These are phyloP conservation scores for Bombus affinis DNA, from an alignment of 1,140 invertebrate species.

Conservation along the genomic window DNA sequence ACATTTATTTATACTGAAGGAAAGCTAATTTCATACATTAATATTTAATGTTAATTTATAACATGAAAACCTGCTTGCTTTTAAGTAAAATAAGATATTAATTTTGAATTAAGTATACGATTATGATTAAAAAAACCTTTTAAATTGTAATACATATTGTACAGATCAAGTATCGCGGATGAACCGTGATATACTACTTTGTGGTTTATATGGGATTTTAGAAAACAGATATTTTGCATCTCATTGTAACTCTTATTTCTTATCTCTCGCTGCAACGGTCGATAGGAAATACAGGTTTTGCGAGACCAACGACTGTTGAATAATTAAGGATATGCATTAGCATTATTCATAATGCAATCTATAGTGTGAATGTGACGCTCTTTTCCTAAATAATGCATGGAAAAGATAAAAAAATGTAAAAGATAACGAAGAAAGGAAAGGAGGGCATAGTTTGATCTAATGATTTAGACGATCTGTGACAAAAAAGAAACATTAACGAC, in stretches of 20 bases:
- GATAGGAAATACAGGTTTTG: slow-evolving; percentile 15
- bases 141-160: background rate
- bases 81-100: background rate
- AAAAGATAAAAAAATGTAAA: background rate
- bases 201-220: slow-evolving; percentile 23
- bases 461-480: slow-evolving; percentile 16
- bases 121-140: background rate
- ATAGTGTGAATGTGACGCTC: slow-evolving; percentile 10
- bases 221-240: slow-evolving; percentile 14
- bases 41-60: slow-evolving; percentile 18
- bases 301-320: slow-evolving; percentile 37
- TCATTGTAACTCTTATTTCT: slow-evolving; percentile 23
- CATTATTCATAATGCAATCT: slow-evolving; percentile 36
- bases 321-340: slow-evolving; percentile 24
- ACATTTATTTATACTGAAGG: slow-evolving; percentile 1
- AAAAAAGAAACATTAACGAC: slow-evolving; percentile 3
- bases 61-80: background rate
- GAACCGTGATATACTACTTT: slow-evolving; percentile 59
- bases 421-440: background rate
- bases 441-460: slow-evolving; percentile 19
- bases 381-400: background rate
- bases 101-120: background rate
- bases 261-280: slow-evolving; percentile 28
- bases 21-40: slow-evolving; percentile 7
- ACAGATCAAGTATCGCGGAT: slow-evolving; percentile 54